These are phyloP conservation scores for Onthophagus taurus DNA, from an alignment of 1,140 invertebrate genomes.

Conservation along the genomic window DNA sequence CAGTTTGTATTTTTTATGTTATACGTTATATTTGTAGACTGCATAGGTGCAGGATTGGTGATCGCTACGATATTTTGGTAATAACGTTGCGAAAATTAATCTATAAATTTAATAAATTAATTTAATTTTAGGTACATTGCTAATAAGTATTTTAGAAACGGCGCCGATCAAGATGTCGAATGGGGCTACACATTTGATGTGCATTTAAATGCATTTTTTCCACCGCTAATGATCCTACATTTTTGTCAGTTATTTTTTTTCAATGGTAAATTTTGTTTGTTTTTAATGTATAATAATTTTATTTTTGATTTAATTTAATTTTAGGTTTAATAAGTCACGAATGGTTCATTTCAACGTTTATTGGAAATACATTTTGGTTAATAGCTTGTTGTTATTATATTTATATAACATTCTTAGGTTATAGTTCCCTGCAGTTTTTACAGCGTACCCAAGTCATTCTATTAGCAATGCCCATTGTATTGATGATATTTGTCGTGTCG, in stretches of 20 bases:
- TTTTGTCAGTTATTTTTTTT: slow-evolving; percentile 86
- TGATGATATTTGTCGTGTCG: slow-evolving; percentile 69
- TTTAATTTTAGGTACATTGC: slow-evolving; percentile 61
- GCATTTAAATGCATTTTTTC: slow-evolving; percentile 97
- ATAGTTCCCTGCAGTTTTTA: slow-evolving; percentile 86
- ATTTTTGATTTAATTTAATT: slow-evolving; percentile 28
- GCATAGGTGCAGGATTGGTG: slow-evolving; percentile 76
- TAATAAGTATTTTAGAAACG: slow-evolving; percentile 79
- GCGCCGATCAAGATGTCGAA: slow-evolving; percentile 74
- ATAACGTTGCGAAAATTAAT: slow-evolving; percentile 1
- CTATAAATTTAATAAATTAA: neutral
- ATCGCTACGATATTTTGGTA: slow-evolving; percentile 89
- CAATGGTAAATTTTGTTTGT: slow-evolving; percentile 53
- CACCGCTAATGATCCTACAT: slow-evolving; percentile 87
- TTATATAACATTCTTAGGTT: slow-evolving; percentile 97
- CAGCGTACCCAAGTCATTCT: slow-evolving; percentile 83
- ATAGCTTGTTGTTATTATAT: slow-evolving; percentile 87
- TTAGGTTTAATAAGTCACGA: slow-evolving; percentile 71
- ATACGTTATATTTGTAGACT: slow-evolving; percentile 92
- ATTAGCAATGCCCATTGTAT: slow-evolving; percentile 70
- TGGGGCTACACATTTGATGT: slow-evolving; percentile 99
- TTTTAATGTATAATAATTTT: neutral
- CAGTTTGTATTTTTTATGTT: slow-evolving; percentile 81
- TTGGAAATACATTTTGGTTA: slow-evolving; percentile 94
- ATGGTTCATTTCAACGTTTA: slow-evolving; percentile 65